Conservation (phyloP, 1,140 invertebrate species). For the Ridgeia piscesae region DNA sequence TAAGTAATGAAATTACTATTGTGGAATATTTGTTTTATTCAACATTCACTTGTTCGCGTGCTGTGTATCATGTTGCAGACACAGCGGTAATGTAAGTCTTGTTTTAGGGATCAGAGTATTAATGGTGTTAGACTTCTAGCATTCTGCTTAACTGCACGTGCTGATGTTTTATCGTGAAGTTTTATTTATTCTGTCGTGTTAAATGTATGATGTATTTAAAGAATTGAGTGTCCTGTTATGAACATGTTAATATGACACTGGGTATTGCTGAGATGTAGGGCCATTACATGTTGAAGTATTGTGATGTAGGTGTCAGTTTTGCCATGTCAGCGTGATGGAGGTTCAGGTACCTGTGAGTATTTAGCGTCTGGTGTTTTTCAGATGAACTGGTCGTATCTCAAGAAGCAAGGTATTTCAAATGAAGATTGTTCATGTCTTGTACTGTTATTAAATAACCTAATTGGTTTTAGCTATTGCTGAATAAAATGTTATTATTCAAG, state of each 20-base stretch:
- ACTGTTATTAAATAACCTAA: background rate
- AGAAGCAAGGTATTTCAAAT: background rate
- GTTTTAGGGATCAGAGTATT: background rate
- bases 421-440: background rate
- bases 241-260: background rate
- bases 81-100: background rate
- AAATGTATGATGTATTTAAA: background rate
- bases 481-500: background rate
- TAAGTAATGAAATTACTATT: background rate
- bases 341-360: background rate
- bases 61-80: background rate
- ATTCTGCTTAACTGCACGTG: background rate
- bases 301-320: background rate
- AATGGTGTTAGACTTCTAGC: background rate
- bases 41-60: no score
- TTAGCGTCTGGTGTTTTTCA: background rate
- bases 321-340: background rate
- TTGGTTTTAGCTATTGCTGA: background rate
- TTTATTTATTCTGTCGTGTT: background rate
- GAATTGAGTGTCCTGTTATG: background rate
- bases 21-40: background rate
- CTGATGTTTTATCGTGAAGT: background rate
- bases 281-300: background rate
- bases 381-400: background rate
- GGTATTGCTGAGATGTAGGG: background rate